Evolutionary conservation across 2,113 vertebrate species (phyloP).

Genomic region (Tyto alba): DNA sequence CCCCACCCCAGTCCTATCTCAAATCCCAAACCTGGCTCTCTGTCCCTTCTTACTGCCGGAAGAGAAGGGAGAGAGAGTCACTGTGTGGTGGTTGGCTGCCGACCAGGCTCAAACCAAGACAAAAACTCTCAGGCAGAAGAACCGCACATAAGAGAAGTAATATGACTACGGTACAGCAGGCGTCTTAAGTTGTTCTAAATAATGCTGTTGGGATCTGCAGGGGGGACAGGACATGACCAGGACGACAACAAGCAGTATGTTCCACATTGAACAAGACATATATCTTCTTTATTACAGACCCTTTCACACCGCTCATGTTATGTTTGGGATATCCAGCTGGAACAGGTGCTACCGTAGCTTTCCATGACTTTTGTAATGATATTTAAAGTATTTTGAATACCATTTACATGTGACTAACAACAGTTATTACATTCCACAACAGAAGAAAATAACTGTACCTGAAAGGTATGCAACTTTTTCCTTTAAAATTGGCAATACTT

Average conservation of each 20-base stretch:
- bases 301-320: neutral
- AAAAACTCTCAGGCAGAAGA: neutral
- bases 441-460: slow-evolving; percentile 74
- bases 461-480: slow-evolving; percentile 97
- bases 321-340: neutral
- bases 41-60: no score
- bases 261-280: neutral
- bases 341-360: neutral
- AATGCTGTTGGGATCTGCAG: neutral
- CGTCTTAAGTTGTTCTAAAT: neutral
- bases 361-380: neutral
- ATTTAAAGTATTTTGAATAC: neutral
- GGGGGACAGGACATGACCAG: accelerated
- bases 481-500: slow-evolving; percentile 95
- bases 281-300: neutral
- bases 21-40: no score
- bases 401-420: neutral
- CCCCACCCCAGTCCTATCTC: no score
- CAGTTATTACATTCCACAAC: neutral
- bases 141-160: neutral
- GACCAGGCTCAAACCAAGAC: no score
- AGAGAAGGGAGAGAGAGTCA: no score
- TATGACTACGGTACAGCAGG: neutral
- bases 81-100: no score
- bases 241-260: neutral